phyloP scores from a whole-genome alignment of 2,888 invertebrate species.

The Noctua pronuba region DNA sequence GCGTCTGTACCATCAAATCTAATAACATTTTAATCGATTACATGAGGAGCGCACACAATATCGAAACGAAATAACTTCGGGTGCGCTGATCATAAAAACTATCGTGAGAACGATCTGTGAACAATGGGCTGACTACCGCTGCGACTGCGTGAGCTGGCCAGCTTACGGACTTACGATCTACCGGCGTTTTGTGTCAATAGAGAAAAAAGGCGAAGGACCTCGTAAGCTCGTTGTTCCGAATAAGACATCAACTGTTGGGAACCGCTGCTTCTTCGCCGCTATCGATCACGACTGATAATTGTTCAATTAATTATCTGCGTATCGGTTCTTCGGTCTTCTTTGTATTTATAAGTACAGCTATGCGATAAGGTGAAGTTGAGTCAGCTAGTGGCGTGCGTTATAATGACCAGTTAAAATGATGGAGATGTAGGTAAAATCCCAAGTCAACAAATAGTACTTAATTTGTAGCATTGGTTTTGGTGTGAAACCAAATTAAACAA shows the following conservation, averaged over 20 bases:
- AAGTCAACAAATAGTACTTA: background rate
- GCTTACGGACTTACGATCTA: conserved; percentile 65
- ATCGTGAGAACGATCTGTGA: conserved; percentile 82
- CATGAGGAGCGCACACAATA: conserved; percentile 75
- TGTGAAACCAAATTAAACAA: conserved; percentile 5
- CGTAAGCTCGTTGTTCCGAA: conserved; percentile 77
- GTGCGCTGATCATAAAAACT: conserved; percentile 81
- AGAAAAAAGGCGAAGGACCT: conserved; percentile 74
- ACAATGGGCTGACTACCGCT: conserved; percentile 79
- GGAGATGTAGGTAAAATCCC: background rate
- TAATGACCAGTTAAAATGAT: background rate
- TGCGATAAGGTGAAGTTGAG: background rate
- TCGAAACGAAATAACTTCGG: conserved; percentile 81
- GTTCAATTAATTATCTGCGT: conserved; percentile 70
- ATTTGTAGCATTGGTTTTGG: background rate
- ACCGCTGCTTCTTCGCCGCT: conserved; percentile 73
- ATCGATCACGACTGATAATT: conserved; percentile 75
- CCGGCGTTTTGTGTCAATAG: conserved; percentile 76
- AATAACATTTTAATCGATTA: conserved; percentile 38
- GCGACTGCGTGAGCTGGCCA: conserved; percentile 73
- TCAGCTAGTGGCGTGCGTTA: background rate
- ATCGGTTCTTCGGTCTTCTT: conserved; percentile 54
- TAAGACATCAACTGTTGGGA: conserved; percentile 78
- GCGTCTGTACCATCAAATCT: conserved; percentile 8
- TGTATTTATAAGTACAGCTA: conserved; percentile 25